A percentile compares a stretch with the other conserved stretches of the same genome.
Conservation (phyloP, 1,140 invertebrate genomes). For the Drosophila subobscura region DNA sequence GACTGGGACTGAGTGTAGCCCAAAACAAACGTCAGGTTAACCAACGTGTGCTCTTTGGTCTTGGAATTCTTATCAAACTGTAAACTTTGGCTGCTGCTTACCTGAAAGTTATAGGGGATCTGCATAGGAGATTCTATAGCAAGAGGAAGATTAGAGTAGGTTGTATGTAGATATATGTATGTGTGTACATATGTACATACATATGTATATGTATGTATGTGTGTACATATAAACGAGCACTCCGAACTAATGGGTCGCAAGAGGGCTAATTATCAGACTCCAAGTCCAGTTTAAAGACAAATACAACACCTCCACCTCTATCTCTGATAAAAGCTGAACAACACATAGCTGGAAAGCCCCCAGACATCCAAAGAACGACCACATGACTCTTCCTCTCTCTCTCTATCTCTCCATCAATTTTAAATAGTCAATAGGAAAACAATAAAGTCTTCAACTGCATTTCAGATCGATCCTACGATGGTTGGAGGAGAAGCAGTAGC, state of each 20-base stretch:
- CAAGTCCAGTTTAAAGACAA: slow-evolving; percentile 64
- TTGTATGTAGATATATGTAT: too few species aligned
- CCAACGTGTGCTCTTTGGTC: slow-evolving; percentile 17
- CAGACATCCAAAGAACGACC: not conserved
- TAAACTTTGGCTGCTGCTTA: not conserved
- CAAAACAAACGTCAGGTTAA: slow-evolving; percentile 33
- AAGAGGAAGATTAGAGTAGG: too few species aligned
- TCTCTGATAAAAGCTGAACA: slow-evolving; percentile 36
- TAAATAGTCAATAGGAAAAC: slow-evolving; percentile 76
- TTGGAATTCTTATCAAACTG: slow-evolving; percentile 10
- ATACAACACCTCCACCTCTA: slow-evolving; percentile 22
- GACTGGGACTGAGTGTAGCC: not conserved
- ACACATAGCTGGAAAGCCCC: slow-evolving; percentile 17
- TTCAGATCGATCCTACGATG: slow-evolving; percentile 32
- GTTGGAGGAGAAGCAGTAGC: slow-evolving; percentile 1
- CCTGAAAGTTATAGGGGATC: too few species aligned
- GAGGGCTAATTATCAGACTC: slow-evolving; percentile 2
- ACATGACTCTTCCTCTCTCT: slow-evolving; percentile 5
- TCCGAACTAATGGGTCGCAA: slow-evolving; percentile 12
- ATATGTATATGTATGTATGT: too few species aligned
- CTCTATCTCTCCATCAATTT: slow-evolving; percentile 39
- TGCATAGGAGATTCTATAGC: too few species aligned
- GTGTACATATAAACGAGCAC: too few species aligned
- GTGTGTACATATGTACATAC: too few species aligned
- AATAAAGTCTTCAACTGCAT: slow-evolving; percentile 71